These are phyloP conservation scores for Rostratula benghalensis DNA, from an alignment of 2,113 vertebrate species.

Conservation along the genomic window DNA sequence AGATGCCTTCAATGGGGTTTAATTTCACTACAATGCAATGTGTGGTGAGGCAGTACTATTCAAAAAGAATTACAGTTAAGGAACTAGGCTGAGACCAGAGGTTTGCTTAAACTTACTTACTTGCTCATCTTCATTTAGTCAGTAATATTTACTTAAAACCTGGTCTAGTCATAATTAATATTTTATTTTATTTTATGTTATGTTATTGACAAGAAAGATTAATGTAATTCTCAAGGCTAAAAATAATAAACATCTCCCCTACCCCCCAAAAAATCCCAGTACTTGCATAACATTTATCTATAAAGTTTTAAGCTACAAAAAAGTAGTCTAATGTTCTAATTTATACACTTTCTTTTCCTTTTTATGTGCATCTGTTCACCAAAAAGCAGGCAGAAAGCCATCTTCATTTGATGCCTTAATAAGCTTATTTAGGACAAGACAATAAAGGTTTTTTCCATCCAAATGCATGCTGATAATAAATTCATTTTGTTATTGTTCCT, in stretches of 20 bases:
- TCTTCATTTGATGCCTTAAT: neutral
- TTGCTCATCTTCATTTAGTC: neutral
- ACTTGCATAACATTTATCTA: neutral
- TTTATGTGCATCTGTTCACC: neutral
- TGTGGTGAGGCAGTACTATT: neutral
- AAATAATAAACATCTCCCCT: neutral
- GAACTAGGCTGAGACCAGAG: neutral
- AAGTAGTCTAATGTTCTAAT: neutral
- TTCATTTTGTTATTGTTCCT: neutral
- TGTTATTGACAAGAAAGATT: neutral
- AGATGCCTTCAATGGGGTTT: neutral
- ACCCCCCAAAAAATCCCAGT: fast-evolving
- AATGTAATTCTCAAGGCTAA: neutral
- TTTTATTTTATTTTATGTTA: neutral
- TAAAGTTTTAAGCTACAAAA: neutral
- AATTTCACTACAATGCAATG: neutral
- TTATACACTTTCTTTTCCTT: neutral
- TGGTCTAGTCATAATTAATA: neutral
- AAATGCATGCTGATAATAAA: neutral
- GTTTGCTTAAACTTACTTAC: neutral
- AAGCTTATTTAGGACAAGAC: neutral
- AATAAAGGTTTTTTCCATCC: neutral
- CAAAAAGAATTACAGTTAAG: neutral
- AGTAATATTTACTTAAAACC: neutral
- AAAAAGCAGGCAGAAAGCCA: neutral